Percentiles rank a stretch among this genome's conserved stretches.
Conservation (phyloP, 2,113 vertebrate genomes). For the Crotalus horridus region DNA sequence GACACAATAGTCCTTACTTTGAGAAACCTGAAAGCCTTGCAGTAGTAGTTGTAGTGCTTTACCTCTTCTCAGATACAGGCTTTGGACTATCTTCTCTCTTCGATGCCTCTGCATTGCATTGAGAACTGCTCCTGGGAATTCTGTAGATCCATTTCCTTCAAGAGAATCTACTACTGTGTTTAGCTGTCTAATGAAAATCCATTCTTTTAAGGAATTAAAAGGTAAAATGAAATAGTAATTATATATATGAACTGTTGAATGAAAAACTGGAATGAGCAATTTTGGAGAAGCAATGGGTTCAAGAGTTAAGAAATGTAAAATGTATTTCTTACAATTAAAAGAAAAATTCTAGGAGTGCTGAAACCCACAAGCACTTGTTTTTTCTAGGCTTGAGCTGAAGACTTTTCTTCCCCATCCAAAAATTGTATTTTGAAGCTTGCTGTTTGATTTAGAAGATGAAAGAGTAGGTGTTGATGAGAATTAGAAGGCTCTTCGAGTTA, state of each 20-base stretch:
- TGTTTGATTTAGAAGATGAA: too few relatives aligned
- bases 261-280: background rate
- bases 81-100: background rate
- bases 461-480: too few relatives aligned
- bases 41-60: background rate
- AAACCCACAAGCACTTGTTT: too few relatives aligned
- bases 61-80: background rate
- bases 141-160: background rate
- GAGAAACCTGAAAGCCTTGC: background rate
- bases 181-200: background rate
- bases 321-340: background rate
- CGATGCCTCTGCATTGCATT: background rate
- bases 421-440: too few relatives aligned
- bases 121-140: background rate
- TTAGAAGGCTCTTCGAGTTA: too few relatives aligned
- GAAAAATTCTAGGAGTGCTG: background rate
- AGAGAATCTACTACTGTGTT: background rate
- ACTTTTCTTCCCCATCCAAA: too few relatives aligned
- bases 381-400: too few relatives aligned
- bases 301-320: too few relatives aligned
- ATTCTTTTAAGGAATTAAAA: background rate
- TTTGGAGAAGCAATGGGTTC: background rate
- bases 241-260: background rate
- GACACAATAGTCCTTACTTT: background rate
- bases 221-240: too few relatives aligned